These are phyloP conservation scores for Torymus auratus DNA, from an alignment of 2,888 invertebrate species.

Conservation along the genomic window DNA sequence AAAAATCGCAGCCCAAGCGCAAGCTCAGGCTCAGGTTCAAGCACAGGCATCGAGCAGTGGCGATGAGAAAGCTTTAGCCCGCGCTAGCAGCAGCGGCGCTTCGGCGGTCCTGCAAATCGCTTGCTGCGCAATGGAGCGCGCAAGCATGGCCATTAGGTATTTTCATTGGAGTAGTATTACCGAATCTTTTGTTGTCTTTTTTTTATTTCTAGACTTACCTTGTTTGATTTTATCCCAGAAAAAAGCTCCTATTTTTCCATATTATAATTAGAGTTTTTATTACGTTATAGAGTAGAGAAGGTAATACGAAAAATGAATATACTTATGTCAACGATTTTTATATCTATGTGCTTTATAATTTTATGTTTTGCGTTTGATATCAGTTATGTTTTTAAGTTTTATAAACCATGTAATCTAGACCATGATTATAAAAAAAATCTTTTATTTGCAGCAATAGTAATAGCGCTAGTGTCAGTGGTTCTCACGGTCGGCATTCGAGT, in stretches of 20 bases:
- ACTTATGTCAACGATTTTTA: no score
- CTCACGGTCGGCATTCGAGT: slow-evolving; percentile 59
- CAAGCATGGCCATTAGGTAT: slow-evolving; percentile 60
- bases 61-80: slow-evolving; percentile 37
- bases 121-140: slow-evolving; percentile 67
- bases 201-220: slow-evolving; percentile 13
- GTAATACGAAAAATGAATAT: no score
- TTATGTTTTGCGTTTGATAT: no score
- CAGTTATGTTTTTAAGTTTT: no score
- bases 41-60: slow-evolving; percentile 46
- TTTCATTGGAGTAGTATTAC: slow-evolving; percentile 8
- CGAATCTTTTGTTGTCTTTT: slow-evolving; percentile 44
- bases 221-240: no score
- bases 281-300: no score
- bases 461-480: slow-evolving; percentile 28
- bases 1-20: slow-evolving; percentile 63
- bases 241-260: no score
- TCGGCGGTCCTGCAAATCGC: slow-evolving; percentile 67
- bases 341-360: no score
- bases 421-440: not conserved
- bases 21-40: slow-evolving; percentile 63
- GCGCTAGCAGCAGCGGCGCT: slow-evolving; percentile 50
- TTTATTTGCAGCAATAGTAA: not conserved
- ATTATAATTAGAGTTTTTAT: no score
- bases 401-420: no score